phyloP scores from a whole-genome alignment of 2,888 invertebrate genomes.

The Rotaria magnacalcarata region DNA sequence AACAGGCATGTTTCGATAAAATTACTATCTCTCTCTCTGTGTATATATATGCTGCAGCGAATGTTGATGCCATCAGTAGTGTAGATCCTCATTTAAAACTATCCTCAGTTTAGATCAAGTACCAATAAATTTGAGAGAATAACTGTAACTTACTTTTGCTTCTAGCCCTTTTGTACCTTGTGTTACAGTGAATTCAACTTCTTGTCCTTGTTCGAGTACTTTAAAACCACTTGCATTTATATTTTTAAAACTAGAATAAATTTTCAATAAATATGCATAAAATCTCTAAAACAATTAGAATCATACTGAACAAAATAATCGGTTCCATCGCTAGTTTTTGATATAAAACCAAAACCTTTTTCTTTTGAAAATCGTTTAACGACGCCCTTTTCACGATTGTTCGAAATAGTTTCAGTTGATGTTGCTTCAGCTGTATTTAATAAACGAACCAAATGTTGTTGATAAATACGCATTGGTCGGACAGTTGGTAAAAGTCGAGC shows the following conservation, averaged over 20 bases:
- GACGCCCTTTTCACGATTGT: neutral
- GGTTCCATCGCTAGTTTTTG: neutral
- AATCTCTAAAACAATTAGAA: neutral
- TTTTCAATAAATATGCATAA: neutral
- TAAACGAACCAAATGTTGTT: neutral
- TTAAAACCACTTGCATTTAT: neutral
- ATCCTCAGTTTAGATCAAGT: too few relatives aligned
- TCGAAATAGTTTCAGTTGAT: neutral
- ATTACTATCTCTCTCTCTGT: too few relatives aligned
- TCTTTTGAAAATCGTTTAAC: slow-evolving; percentile 6
- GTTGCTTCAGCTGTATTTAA: neutral
- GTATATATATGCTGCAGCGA: too few relatives aligned
- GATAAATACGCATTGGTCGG: neutral
- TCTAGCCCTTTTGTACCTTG: neutral
- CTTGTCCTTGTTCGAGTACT: neutral
- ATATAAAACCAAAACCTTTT: slow-evolving; percentile 5
- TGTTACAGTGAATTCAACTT: neutral
- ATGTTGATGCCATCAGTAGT: too few relatives aligned
- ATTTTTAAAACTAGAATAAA: neutral
- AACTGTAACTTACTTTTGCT: neutral
- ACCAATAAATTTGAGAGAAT: neutral
- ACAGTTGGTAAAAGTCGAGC: neutral
- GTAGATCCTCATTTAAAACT: too few relatives aligned
- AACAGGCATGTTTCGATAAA: too few relatives aligned
- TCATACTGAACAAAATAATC: slow-evolving; percentile 18